phyloP scores from a whole-genome alignment of 2,113 vertebrate species.

The Harpagus bidentatus region DNA sequence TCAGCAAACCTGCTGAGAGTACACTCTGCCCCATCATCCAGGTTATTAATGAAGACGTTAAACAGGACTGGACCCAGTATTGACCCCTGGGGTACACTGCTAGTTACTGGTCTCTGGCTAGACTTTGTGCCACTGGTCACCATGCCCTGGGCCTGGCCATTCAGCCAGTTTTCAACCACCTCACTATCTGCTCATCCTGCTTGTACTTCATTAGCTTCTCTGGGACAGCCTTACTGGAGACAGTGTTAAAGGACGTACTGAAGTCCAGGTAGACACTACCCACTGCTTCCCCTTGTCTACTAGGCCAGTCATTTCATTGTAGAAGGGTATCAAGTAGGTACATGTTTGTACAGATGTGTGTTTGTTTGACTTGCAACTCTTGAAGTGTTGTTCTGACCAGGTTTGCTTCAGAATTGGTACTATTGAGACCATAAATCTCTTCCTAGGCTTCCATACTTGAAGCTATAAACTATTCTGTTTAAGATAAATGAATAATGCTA shows the following conservation, averaged over 20 bases:
- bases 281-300: neutral
- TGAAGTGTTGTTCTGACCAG: neutral
- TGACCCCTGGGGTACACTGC: neutral
- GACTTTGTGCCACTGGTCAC: neutral
- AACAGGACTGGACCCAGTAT: neutral
- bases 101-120: neutral
- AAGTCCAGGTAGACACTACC: neutral
- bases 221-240: neutral
- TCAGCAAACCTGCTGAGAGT: neutral
- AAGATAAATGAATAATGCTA: neutral
- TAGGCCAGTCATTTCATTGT: neutral
- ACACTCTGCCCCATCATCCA: accelerated
- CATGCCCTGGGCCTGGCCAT: accelerated
- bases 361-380: neutral
- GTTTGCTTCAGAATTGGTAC: neutral
- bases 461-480: neutral
- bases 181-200: neutral
- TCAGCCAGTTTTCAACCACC: neutral
- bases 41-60: no score
- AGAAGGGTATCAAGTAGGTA: neutral
- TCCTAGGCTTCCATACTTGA: neutral
- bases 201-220: neutral
- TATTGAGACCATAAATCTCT: neutral
- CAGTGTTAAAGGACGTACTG: neutral
- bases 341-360: neutral